These are phyloP conservation scores for Trilocha varians DNA, from an alignment of 2,888 invertebrate genomes.

Conservation along the genomic window DNA sequence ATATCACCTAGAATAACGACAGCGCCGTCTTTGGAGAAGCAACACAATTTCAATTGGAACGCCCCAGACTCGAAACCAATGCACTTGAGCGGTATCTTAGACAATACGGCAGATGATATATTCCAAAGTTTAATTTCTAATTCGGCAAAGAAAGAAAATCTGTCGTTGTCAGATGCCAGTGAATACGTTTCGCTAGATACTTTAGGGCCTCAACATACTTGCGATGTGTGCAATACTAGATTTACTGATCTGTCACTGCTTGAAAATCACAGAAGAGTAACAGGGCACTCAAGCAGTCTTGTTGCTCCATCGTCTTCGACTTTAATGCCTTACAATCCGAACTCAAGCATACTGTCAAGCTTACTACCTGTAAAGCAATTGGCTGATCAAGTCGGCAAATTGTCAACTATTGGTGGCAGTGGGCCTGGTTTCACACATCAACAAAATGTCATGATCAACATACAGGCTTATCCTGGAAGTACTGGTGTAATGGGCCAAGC, in stretches of 20 bases:
- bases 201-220: slow-evolving; percentile 73
- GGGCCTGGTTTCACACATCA: slow-evolving; percentile 69
- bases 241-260: slow-evolving; percentile 69
- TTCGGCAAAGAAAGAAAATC: slow-evolving; percentile 49
- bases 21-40: slow-evolving; percentile 48
- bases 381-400: slow-evolving; percentile 63
- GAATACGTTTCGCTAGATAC: slow-evolving; percentile 78
- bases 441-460: slow-evolving; percentile 77
- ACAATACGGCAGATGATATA: slow-evolving; percentile 64
- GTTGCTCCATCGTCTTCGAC: slow-evolving; percentile 36
- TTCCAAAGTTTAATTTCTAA: slow-evolving; percentile 60
- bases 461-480: slow-evolving; percentile 75
- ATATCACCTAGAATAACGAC: slow-evolving; percentile 27
- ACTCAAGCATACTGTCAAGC: slow-evolving; percentile 47
- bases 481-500: slow-evolving; percentile 56
- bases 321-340: slow-evolving; percentile 49
- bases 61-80: slow-evolving; percentile 63
- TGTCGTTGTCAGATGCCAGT: slow-evolving; percentile 53
- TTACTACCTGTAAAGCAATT: slow-evolving; percentile 61
- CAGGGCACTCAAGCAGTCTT: slow-evolving; percentile 69
- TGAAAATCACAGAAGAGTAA: slow-evolving; percentile 68
- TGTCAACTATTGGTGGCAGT: slow-evolving; percentile 41
- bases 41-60: slow-evolving; percentile 66
- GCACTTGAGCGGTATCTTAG: slow-evolving; percentile 35
- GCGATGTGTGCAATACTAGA: slow-evolving; percentile 75